These are phyloP conservation scores for Cladopsammia gracilis DNA, from an alignment of 64 coral and sea anemone species.

Conservation along the genomic window DNA sequence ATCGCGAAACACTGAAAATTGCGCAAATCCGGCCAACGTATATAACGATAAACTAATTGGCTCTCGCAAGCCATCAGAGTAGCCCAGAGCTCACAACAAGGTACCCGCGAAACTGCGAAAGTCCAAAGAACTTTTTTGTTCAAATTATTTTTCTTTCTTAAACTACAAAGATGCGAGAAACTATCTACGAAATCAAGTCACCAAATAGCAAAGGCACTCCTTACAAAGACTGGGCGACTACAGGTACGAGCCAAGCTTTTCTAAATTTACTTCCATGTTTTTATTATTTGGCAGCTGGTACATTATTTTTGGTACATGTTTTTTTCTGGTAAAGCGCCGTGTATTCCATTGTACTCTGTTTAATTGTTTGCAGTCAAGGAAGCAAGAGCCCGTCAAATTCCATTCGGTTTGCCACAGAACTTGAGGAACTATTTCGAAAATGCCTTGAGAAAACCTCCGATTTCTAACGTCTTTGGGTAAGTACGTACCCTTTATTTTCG, in stretches of 20 bases:
- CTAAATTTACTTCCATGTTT: background rate
- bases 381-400: constrained; percentile 5
- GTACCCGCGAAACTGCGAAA: background rate
- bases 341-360: background rate
- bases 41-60: background rate
- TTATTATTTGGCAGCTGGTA: background rate
- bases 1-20: background rate
- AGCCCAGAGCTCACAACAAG: background rate
- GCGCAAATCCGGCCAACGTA: background rate
- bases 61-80: background rate
- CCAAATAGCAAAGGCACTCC: background rate
- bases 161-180: constrained; percentile 16
- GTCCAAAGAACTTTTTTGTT: background rate
- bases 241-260: background rate
- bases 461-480: constrained; percentile 32
- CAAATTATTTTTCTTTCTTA: background rate
- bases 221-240: constrained; percentile 49
- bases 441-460: constrained; percentile 7
- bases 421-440: constrained; percentile 47
- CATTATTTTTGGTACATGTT: background rate
- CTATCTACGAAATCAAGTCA: background rate
- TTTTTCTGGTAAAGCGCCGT: background rate
- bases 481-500: background rate
- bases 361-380: constrained; percentile 7
- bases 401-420: constrained; percentile 7